These are phyloP conservation scores for Tenthredo notha DNA, from an alignment of 2,888 invertebrate species.

Conservation along the genomic window DNA sequence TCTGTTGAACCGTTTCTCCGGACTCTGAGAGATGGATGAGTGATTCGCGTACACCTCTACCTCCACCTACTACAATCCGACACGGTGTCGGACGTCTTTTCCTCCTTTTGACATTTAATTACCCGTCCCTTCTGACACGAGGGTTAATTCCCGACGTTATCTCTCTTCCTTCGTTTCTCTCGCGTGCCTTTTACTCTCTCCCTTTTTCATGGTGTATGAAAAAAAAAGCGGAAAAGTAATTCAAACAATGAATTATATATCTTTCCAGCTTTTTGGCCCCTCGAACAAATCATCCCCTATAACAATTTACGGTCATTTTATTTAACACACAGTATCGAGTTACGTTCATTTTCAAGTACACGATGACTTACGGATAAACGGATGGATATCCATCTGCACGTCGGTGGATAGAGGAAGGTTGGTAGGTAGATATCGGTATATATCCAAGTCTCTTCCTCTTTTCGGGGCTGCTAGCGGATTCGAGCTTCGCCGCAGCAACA, in stretches of 20 bases:
- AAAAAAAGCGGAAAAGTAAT: slow-evolving; percentile 17
- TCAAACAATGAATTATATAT: slow-evolving; percentile 13
- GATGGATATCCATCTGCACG: slow-evolving; percentile 42
- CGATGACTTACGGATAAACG: slow-evolving; percentile 26
- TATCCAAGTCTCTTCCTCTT: background rate
- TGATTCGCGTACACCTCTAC: background rate
- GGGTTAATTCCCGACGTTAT: slow-evolving; percentile 23
- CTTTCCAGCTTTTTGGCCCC: background rate
- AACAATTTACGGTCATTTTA: background rate
- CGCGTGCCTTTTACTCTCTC: background rate
- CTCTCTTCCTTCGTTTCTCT: background rate
- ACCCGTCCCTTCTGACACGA: slow-evolving; percentile 59
- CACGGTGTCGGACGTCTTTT: slow-evolving; percentile 33
- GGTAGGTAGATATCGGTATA: background rate
- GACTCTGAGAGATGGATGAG: slow-evolving; percentile 45
- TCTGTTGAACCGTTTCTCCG: background rate
- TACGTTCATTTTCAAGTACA: background rate
- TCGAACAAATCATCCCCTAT: background rate
- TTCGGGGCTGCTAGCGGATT: background rate
- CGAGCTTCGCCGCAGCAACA: slow-evolving; percentile 56
- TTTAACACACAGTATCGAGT: background rate
- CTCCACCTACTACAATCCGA: background rate
- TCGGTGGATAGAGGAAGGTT: slow-evolving; percentile 18
- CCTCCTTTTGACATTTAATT: slow-evolving; percentile 65
- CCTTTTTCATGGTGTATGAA: background rate